Base-by-base conservation (phyloP, 2,113 vertebrate species). In the Donacobius atricapilla region DNA sequence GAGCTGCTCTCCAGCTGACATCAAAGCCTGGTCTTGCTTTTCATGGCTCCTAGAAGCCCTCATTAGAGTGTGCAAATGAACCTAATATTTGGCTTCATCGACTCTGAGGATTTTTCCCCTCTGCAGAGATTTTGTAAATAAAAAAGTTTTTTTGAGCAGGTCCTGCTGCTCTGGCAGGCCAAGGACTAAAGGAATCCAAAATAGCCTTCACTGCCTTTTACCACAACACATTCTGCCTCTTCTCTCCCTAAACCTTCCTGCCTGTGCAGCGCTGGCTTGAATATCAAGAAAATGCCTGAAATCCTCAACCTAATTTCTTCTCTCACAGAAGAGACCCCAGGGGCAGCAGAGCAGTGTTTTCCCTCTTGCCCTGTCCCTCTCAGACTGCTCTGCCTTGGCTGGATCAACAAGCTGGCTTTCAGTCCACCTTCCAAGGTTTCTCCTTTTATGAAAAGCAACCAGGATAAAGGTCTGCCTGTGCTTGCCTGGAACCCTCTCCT, bases 401-500 rank as follows among this genome's bases (percentile, higher is more conserved):
- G 47, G 11, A 48, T 50, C 40, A 13, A 15, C 63, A 51, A 33
- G 2, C 51, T 50, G 42, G 33, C 15, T 20, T 6, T 10, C 35
- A 13, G 18, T 35, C 37, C 53, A 25, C 20, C 7, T 65, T 9
- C n/a, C 33, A 51, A 35, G 5, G 18, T 12, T 70, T 73, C 37
- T 76, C 9, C 57, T 64, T 66, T 76, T 6, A 60, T 48, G 37
- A 90, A 90, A 88, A 83, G 11, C 27, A 40, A 6, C 13, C 0
- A 0, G 7, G 10, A 25, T 11, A 30, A 56, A 56, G 3, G 11
- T 33, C 58, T 71, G 81, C 39, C 35, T 0, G 0, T 15, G 30
- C 22, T 58, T 2, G 1, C 47, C 42, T 17, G 18, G 35, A 42
- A 10, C 35, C 10, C 5, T 68, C 39, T 77, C 14, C 35, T 81